Percentiles rank a stretch among this genome's conserved stretches.
Evolutionary conservation across 2,888 invertebrate species (phyloP).

Genomic region (Pheosia tremula): DNA sequence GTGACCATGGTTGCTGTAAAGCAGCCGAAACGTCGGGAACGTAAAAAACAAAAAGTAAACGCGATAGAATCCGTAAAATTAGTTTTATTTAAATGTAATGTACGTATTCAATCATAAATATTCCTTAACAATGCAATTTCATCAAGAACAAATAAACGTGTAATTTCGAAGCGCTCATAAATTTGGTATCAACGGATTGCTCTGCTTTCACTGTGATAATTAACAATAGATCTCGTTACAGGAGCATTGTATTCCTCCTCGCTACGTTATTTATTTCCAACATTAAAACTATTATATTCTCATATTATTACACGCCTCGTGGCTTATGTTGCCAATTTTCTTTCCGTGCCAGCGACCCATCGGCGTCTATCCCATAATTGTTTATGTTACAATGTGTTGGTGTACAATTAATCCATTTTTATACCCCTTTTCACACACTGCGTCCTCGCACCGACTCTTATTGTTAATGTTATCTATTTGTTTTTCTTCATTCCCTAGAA

Average conservation of each 20-base stretch:
- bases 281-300: slow-evolving; percentile 79
- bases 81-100: no score
- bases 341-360: slow-evolving; percentile 72
- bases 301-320: slow-evolving; percentile 63
- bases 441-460: slow-evolving; percentile 47
- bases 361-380: slow-evolving; percentile 65
- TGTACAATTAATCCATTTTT: slow-evolving; percentile 72
- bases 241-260: slow-evolving; percentile 76
- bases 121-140: background rate
- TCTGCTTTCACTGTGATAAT: slow-evolving; percentile 71
- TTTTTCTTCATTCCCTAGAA: slow-evolving; percentile 63
- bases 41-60: no score
- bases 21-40: no score
- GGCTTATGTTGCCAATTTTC: slow-evolving; percentile 66
- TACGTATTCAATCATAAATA: no score
- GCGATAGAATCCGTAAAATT: no score
- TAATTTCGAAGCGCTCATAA: slow-evolving; percentile 75
- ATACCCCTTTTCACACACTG: slow-evolving; percentile 69
- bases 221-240: slow-evolving; percentile 78
- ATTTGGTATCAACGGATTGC: slow-evolving; percentile 64
- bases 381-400: slow-evolving; percentile 58
- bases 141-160: slow-evolving; percentile 64
- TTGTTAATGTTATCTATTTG: slow-evolving; percentile 58
- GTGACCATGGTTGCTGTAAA: no score
- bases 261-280: slow-evolving; percentile 76